Percentiles rank a stretch among this genome's conserved stretches.
phyloP scores from a whole-genome alignment of 2,113 vertebrate species.

The Phylloscopus trochiloides region DNA sequence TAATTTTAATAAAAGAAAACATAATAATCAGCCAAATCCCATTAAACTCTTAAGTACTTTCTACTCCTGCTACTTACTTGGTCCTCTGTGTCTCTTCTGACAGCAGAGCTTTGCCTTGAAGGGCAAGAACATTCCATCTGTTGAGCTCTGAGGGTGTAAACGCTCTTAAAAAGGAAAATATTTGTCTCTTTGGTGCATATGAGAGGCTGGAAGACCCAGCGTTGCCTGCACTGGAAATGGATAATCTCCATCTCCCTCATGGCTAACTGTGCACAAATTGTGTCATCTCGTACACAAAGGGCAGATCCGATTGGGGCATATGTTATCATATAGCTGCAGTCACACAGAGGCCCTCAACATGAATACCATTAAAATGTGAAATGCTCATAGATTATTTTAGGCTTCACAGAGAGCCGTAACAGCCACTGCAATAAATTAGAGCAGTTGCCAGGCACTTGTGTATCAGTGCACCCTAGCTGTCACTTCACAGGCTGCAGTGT shows the following conservation, averaged over 20 bases:
- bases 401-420: conserved; percentile 48
- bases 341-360: conserved; percentile 53
- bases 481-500: conserved; percentile 7
- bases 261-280: conserved; percentile 36
- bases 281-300: conserved; percentile 40
- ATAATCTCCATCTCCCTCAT: conserved; percentile 45
- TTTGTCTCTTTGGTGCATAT: background rate
- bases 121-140: conserved; percentile 36
- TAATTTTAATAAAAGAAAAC: conserved; percentile 1
- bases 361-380: conserved; percentile 58
- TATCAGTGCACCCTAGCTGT: conserved; percentile 60
- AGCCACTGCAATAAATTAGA: conserved; percentile 49
- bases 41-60: background rate
- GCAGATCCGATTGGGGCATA: conserved; percentile 30
- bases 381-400: conserved; percentile 43
- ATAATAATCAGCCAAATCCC: background rate
- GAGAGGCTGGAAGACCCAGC: background rate
- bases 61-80: background rate
- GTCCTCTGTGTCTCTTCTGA: background rate
- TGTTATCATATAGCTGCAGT: conserved; percentile 44
- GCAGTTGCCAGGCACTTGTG: conserved; percentile 52
- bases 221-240: background rate
- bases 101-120: conserved; percentile 28
- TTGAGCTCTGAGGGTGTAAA: conserved; percentile 13
- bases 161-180: background rate